Evolutionary conservation across 2,888 invertebrate species (phyloP), one percentile per base, ranked within the genome.

Genomic region (Anagyrus pseudococci): DNA sequence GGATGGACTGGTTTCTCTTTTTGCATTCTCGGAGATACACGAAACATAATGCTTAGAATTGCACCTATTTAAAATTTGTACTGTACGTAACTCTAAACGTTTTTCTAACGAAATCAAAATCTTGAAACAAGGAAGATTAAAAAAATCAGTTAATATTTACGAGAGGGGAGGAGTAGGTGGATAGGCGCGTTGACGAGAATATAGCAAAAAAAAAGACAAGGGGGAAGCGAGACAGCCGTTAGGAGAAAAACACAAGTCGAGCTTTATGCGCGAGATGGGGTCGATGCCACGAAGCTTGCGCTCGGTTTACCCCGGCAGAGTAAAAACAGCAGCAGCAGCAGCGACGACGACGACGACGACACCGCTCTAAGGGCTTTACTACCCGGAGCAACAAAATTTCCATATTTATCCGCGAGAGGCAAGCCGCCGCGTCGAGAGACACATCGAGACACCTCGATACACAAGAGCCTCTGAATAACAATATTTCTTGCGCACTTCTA

Each of bases 301-400:
- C 40, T 33, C 22, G 52, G 33, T 33, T 0, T n/a, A 44, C 19
- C 10, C 17, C 15, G 44, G 44, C n/a, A n/a, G n/a, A n/a, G n/a
- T n/a, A n/a, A n/a, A n/a, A n/a, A n/a, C n/a, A 44, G 19, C 15
- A 17, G 44, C 7, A 17, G 44, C 15, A 17, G 19, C 15, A 44
- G 44, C n/a, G 4, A 33, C 7, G 33, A 33, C 7, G 33, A 33
- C 33, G 33, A 33, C 8, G 33, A 33, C 8, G 33, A 19, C n/a
- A 8, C 44, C 44, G n/a, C n/a, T n/a, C n/a, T n/a, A n/a, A n/a
- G n/a, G n/a, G n/a, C n/a, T n/a, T n/a, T n/a, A n/a, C n/a, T 10
- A 64, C 69, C 63, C 70, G 71, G 71, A 74, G 73, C 75, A 75
- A 77, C 76, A 75, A 75, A 73, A 77, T 76, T 75, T 73, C 73